Percentiles rank a stretch among this genome's conserved stretches.
Conservation (phyloP, 1,140 invertebrate genomes). For the Papilio xuthus region DNA sequence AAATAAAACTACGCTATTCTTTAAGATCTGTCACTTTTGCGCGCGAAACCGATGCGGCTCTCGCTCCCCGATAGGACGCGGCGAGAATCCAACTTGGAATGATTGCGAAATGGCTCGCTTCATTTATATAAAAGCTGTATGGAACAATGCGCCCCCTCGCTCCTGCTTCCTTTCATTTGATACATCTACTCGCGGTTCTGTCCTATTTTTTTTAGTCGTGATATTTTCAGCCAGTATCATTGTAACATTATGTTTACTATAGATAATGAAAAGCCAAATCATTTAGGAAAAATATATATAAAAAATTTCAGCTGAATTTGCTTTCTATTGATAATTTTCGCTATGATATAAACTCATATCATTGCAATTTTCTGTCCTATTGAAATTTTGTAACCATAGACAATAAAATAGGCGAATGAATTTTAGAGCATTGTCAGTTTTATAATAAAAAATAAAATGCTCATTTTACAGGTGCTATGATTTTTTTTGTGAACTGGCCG, state of each 20-base stretch:
- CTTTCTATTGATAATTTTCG: neutral
- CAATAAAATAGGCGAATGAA: neutral
- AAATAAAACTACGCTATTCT: slow-evolving; percentile 50
- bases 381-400: neutral
- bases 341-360: neutral
- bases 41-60: slow-evolving; percentile 60
- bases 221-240: slow-evolving; percentile 2
- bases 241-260: neutral
- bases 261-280: neutral
- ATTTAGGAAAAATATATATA: neutral
- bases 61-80: slow-evolving; percentile 68
- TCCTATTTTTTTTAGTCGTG: slow-evolving; percentile 12
- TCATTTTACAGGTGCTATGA: neutral
- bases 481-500: neutral
- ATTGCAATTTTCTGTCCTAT: neutral
- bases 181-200: neutral
- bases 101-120: slow-evolving; percentile 73
- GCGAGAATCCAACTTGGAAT: slow-evolving; percentile 74
- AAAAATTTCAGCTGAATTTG: neutral
- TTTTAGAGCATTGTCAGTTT: neutral
- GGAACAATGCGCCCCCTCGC: slow-evolving; percentile 62
- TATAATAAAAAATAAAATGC: neutral
- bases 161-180: slow-evolving; percentile 62
- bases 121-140: slow-evolving; percentile 76
- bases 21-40: slow-evolving; percentile 65